These are phyloP conservation scores for Hydractinia echinata DNA, from an alignment of 30 jellyfish, hydroid and myxozoan species.

Conservation along the genomic window DNA sequence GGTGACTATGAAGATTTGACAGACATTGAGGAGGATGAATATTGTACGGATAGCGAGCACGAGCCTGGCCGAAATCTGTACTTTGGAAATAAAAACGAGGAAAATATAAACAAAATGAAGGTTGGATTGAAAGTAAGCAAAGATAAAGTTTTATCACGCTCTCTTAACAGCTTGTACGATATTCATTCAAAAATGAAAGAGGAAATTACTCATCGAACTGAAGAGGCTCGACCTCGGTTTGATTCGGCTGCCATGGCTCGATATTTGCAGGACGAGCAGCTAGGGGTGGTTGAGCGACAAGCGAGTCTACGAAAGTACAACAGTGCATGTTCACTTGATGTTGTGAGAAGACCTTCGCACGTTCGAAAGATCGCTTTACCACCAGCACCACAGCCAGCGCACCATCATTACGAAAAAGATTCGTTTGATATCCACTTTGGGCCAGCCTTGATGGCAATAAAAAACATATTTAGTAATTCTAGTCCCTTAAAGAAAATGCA, in stretches of 20 bases:
- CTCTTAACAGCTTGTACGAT: constrained; percentile 15
- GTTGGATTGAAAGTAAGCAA: constrained; percentile 7
- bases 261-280: constrained; percentile 27
- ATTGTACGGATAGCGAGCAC: constrained; percentile 8
- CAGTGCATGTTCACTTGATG: neutral
- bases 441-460: constrained; percentile 32
- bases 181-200: neutral
- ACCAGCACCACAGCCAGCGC: constrained; percentile 26
- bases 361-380: neutral
- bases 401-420: constrained; percentile 17
- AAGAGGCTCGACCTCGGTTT: neutral
- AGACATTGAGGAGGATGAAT: constrained; percentile 20
- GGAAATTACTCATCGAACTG: neutral
- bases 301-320: neutral
- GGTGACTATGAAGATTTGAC: constrained; percentile 3
- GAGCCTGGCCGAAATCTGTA: neutral
- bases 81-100: neutral
- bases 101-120: constrained; percentile 2
- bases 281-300: neutral
- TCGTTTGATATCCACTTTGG: constrained; percentile 74
- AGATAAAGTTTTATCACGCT: constrained; percentile 19
- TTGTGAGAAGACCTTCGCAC: neutral
- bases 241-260: constrained; percentile 32
- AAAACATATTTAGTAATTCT: constrained; percentile 33
- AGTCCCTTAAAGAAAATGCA: constrained; percentile 86